Evolutionary conservation across 1,140 invertebrate species (phyloP).

Genomic region (Drosophila paulistorum): DNA sequence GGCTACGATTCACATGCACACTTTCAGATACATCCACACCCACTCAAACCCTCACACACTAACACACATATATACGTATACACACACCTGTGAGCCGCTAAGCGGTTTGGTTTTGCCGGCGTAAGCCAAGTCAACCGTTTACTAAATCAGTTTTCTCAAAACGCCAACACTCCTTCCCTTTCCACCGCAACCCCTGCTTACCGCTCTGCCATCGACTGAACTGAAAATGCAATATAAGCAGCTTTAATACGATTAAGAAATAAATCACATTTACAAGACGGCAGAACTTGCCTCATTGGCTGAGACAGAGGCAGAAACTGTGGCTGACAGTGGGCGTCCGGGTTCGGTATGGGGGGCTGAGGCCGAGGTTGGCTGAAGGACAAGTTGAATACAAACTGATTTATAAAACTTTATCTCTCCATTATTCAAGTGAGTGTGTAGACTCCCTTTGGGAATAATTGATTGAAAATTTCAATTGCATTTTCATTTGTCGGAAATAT

Average conservation of each 20-base stretch:
- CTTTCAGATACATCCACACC: slow-evolving; percentile 9
- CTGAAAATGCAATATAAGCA: slow-evolving; percentile 35
- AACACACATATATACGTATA: background rate
- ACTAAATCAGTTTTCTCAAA: slow-evolving; percentile 39
- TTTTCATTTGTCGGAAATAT: background rate
- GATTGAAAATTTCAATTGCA: background rate
- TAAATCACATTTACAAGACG: slow-evolving; percentile 24
- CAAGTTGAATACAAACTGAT: background rate
- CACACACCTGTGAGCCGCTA: slow-evolving; percentile 15
- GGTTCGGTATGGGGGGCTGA: background rate
- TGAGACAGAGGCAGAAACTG: background rate
- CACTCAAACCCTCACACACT: background rate
- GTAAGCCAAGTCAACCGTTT: slow-evolving; percentile 46
- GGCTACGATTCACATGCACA: slow-evolving; percentile 8
- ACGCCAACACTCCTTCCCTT: background rate
- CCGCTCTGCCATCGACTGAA: background rate
- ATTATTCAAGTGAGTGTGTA: background rate
- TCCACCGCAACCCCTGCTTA: background rate
- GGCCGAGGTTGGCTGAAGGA: background rate
- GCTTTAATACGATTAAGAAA: slow-evolving; percentile 43
- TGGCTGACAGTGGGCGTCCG: background rate
- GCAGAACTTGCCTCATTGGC: slow-evolving; percentile 25
- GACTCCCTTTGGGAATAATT: slow-evolving; percentile 3
- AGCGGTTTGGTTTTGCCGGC: slow-evolving; percentile 40
- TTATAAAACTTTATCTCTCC: background rate